Evolutionary conservation across 2,797 vertebrate genomes (phyloP).

Genomic region (Rhinophrynus dorsalis): DNA sequence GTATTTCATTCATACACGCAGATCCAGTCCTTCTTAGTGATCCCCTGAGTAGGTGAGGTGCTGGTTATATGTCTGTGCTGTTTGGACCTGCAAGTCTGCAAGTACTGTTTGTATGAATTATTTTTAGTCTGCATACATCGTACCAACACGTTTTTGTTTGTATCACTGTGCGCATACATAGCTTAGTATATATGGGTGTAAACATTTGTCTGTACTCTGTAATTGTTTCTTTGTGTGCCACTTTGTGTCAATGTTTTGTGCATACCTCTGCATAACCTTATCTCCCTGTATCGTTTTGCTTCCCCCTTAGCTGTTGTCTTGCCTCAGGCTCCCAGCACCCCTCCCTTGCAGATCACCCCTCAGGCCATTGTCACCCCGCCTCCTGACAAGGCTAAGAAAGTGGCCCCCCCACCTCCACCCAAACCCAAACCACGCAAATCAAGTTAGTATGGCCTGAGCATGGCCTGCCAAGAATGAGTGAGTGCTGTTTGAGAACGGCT

Average conservation of each 20-base stretch:
- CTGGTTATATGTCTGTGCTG: too few species aligned
- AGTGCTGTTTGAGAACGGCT: constrained; percentile 46
- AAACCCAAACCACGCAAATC: constrained; percentile 80
- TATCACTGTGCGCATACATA: too few species aligned
- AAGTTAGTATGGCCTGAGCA: constrained; percentile 78
- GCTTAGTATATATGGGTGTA: too few species aligned
- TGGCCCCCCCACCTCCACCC: constrained; percentile 76
- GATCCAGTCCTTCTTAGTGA: too few species aligned
- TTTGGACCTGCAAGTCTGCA: too few species aligned
- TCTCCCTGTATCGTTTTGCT: constrained; percentile 32
- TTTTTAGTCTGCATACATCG: too few species aligned
- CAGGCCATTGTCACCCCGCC: constrained; percentile 72
- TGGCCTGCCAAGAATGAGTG: constrained; percentile 38
- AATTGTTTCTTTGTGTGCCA: too few species aligned
- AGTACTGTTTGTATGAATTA: too few species aligned
- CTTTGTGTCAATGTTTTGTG: background rate
- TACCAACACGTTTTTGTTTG: too few species aligned
- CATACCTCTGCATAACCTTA: constrained; percentile 21
- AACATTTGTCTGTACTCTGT: too few species aligned
- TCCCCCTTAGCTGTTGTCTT: constrained; percentile 27
- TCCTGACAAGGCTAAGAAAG: constrained; percentile 75
- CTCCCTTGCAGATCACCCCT: constrained; percentile 72
- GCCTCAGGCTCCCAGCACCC: constrained; percentile 46
- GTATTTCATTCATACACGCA: too few species aligned
- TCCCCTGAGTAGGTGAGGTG: too few species aligned